phyloP scores from a whole-genome alignment of 1,140 invertebrate species.

The Dendroctonus ponderosae region DNA sequence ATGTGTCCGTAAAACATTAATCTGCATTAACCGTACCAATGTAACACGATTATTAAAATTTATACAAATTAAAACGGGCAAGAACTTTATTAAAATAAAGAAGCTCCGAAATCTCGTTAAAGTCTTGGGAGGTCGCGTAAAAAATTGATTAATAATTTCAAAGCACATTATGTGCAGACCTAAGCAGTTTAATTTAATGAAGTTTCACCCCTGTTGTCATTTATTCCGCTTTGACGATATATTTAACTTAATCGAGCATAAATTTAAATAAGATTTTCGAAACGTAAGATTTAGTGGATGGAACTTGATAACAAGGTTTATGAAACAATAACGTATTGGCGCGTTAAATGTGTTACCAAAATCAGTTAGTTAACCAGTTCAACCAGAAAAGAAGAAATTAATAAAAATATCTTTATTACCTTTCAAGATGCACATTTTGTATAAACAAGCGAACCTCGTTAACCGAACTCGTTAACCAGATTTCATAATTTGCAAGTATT shows the following conservation, averaged over 20 bases:
- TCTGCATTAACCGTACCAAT: constrained; percentile 7
- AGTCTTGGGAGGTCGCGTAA: constrained; percentile 9
- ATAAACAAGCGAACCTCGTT: too few relatives aligned
- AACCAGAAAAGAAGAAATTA: too few relatives aligned
- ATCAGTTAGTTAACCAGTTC: too few relatives aligned
- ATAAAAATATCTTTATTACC: too few relatives aligned
- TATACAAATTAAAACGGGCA: constrained; percentile 24
- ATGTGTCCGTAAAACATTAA: constrained; percentile 9
- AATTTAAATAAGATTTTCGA: constrained; percentile 24
- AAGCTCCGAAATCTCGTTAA: constrained; percentile 29
- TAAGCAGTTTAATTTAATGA: constrained; percentile 34
- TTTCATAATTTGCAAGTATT: too few relatives aligned
- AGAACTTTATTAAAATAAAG: constrained; percentile 31
- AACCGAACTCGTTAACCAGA: too few relatives aligned
- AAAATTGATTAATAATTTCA: constrained; percentile 36
- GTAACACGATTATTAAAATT: constrained; percentile 29
- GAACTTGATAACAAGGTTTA: too few relatives aligned
- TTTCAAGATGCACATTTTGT: too few relatives aligned
- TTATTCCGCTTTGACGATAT: constrained; percentile 28
- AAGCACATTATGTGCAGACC: constrained; percentile 32
- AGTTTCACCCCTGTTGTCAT: constrained; percentile 34
- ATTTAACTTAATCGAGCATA: constrained; percentile 27
- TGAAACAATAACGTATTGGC: too few relatives aligned
- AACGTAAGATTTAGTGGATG: too few relatives aligned
- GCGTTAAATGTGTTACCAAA: too few relatives aligned